Percentiles rank a stretch among this genome's conserved stretches.
These are phyloP conservation scores for Tenodera sinensis DNA, from an alignment of 2,888 invertebrate species.

Conservation along the genomic window DNA sequence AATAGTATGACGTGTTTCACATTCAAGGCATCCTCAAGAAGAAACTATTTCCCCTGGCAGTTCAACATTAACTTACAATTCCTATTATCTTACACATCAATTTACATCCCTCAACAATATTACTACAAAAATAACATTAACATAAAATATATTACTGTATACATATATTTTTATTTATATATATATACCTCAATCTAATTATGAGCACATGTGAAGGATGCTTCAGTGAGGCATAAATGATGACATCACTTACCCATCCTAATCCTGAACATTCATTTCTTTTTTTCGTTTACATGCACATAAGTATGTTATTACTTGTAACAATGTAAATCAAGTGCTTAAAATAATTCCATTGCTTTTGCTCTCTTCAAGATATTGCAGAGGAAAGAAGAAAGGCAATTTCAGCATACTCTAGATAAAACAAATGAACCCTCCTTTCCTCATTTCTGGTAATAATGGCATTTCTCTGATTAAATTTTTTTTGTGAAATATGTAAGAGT, in stretches of 20 bases:
- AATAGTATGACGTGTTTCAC: not conserved
- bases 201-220: not conserved
- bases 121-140: slow-evolving; percentile 21
- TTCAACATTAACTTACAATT: not conserved
- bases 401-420: not conserved
- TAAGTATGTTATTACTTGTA: not conserved
- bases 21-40: not conserved
- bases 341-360: not conserved
- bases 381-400: not conserved
- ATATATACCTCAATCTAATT: not conserved
- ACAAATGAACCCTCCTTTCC: not conserved
- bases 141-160: slow-evolving; percentile 21
- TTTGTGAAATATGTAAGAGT: not conserved
- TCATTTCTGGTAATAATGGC: not conserved
- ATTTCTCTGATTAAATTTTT: not conserved
- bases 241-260: not conserved
- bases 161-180: not conserved
- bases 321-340: not conserved
- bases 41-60: not conserved
- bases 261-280: not conserved
- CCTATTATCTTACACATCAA: not conserved
- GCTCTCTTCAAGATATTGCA: not conserved
- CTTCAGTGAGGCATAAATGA: not conserved
- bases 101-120: not conserved
- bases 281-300: not conserved